Evolutionary conservation across 2,113 vertebrate genomes (phyloP).

Genomic region (Ciconia stormi): DNA sequence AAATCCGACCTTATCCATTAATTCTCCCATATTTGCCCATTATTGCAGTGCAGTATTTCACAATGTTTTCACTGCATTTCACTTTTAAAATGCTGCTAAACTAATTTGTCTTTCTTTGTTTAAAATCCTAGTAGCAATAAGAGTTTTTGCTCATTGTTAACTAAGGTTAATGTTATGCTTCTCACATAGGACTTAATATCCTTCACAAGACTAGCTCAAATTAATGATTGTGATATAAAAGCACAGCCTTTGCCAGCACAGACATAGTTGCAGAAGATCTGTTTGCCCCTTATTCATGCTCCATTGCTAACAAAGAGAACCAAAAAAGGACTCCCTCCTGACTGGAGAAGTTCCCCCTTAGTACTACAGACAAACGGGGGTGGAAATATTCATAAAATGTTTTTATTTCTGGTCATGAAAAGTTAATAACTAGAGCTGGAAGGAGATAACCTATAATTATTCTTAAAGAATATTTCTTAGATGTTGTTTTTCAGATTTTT

Average conservation of each 20-base stretch:
- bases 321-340: not conserved
- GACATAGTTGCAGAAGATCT: not conserved
- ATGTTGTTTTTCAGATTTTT: slow-evolving; percentile 38
- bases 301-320: not conserved
- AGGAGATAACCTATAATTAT: not conserved
- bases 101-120: not conserved
- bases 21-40: not conserved
- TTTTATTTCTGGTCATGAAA: not conserved
- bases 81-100: not conserved
- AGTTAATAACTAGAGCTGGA: slow-evolving; percentile 20
- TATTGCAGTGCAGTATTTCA: not conserved
- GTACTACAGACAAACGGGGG: not conserved
- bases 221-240: not conserved
- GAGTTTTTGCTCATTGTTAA: not conserved
- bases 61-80: not conserved
- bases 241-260: not conserved
- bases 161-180: not conserved
- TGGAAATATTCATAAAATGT: not conserved
- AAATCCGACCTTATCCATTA: not conserved
- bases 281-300: not conserved
- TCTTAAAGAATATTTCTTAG: slow-evolving; percentile 13
- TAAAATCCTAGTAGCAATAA: not conserved
- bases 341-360: not conserved
- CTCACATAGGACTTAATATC: not conserved
- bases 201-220: not conserved